Percentiles rank a stretch among this genome's conserved stretches.
phyloP scores from a whole-genome alignment of 2,888 invertebrate genomes.

The Diarsia dahlii region DNA sequence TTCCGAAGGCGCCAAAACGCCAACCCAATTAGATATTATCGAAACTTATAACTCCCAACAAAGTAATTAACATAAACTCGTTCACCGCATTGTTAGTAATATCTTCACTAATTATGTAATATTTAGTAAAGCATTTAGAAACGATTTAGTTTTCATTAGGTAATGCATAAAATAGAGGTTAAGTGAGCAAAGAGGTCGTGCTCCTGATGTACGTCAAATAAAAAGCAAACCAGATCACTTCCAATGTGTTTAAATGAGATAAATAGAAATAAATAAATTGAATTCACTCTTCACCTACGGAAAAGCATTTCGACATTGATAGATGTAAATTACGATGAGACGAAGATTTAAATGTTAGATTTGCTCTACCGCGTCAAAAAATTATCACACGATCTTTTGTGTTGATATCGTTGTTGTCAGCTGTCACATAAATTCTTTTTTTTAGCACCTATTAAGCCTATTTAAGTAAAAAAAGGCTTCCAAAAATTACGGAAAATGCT shows the following conservation, averaged over 20 bases:
- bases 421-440: not conserved
- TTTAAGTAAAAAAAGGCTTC: too few relatives aligned
- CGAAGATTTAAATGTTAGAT: conserved; percentile 1
- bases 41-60: not conserved
- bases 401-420: not conserved
- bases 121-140: conserved; percentile 51
- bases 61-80: conserved; percentile 31
- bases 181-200: conserved; percentile 45
- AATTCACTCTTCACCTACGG: conserved; percentile 45
- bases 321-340: conserved; percentile 30
- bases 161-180: conserved; percentile 42
- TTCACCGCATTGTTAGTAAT: conserved; percentile 16
- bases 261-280: conserved; percentile 39
- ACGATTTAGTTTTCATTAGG: conserved; percentile 54
- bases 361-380: not conserved
- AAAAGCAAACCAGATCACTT: conserved; percentile 38
- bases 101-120: conserved; percentile 34
- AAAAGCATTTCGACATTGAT: conserved; percentile 62
- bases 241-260: conserved; percentile 39
- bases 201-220: conserved; percentile 28
- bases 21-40: not conserved
- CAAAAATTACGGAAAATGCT: too few relatives aligned
- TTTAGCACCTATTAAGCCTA: too few relatives aligned
- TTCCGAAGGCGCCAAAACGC: not conserved
- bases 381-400: not conserved